These are phyloP conservation scores for honey bee (Apis mellifera) DNA, from an alignment of 1,140 invertebrate species.

Conservation along the genomic window DNA sequence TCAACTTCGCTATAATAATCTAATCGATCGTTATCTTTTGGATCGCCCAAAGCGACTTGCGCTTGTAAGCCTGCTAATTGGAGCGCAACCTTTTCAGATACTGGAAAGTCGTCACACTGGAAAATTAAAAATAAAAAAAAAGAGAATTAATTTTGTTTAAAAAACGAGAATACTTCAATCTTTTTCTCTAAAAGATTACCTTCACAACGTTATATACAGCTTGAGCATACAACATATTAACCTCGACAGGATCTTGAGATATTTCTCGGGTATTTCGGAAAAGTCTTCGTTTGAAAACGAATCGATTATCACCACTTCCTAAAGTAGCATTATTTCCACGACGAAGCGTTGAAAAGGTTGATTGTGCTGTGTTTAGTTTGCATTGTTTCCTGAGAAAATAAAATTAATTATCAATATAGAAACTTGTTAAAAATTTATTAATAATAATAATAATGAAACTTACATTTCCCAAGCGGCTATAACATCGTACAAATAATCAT, in stretches of 20 bases:
- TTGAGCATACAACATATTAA: conserved; percentile 96
- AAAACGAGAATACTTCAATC: background rate
- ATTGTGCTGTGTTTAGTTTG: conserved; percentile 82
- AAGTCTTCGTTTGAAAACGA: conserved; percentile 95
- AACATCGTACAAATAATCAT: conserved; percentile 96
- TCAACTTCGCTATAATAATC: conserved; percentile 92
- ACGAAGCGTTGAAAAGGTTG: conserved; percentile 82
- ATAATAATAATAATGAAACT: conserved; percentile 72
- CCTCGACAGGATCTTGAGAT: conserved; percentile 97
- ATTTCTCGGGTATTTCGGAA: conserved; percentile 94
- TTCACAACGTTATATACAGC: conserved; percentile 97
- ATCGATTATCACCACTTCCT: conserved; percentile 93
- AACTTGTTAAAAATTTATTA: background rate
- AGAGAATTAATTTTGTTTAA: background rate
- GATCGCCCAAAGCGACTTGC: conserved; percentile 95
- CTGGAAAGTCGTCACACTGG: conserved; percentile 95
- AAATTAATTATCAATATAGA: background rate
- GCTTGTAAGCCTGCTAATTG: conserved; percentile 96
- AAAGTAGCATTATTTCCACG: conserved; percentile 83
- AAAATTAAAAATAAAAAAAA: conserved; percentile 56
- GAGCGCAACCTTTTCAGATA: conserved; percentile 96
- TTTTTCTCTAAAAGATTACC: conserved; percentile 81
- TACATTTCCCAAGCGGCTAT: conserved; percentile 96
- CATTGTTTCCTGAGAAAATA: conserved; percentile 83
- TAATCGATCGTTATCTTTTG: conserved; percentile 85